Base-by-base conservation (phyloP, 2,888 invertebrate species). In the Eupithecia insigniata region DNA sequence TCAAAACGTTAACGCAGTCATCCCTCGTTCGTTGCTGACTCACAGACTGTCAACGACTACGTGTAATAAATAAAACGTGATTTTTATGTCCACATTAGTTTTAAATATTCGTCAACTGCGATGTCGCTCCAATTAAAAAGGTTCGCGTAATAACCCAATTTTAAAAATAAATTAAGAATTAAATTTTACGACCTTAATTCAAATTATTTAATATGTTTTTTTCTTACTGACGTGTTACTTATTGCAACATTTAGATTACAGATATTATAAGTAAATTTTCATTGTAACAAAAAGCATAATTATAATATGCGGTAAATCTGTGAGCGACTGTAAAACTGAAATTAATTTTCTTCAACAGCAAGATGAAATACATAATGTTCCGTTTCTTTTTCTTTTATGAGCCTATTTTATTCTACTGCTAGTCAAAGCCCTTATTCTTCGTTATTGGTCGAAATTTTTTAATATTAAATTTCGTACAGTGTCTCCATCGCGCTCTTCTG, bases 141-240 rank as follows among this genome's bases (percentile, higher is more conserved):
- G 61, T 67, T 22, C 62, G 43, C 22, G 36, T 32, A 26, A 69
- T 62, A 69, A 73, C 66, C 72, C 69, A 73, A 66, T 73, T 73
- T 64, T 8, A 34, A 73, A 66, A 72, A 67, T 70, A 69, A 67
- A 74, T 79, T 70, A 77, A 73, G 75, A 77, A 77, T 77, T 76
- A 74, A 78, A 79, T 77, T 76, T 78, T 74, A 70, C 34, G 32
- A 36, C 43, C 60, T 51, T 34, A 32, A n/a, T 43, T 67, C 2
- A 18, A 73, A 55, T 67, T 67, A n/a, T 22, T 26, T 46, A 36
- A 62, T 62, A 36, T n/a, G 61, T n/a, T 61, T 32, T 62, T 62
- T 22, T 30, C 22, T 26, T 5, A 55, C 22, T 51, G 22, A 12
- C 22, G 22, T 51, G 55, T 55, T 55, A n/a, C 14, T 26, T 14